Percentiles rank a stretch among this genome's conserved stretches.
Conservation (phyloP, 2,797 vertebrate species). For the Anabas testudineus region DNA sequence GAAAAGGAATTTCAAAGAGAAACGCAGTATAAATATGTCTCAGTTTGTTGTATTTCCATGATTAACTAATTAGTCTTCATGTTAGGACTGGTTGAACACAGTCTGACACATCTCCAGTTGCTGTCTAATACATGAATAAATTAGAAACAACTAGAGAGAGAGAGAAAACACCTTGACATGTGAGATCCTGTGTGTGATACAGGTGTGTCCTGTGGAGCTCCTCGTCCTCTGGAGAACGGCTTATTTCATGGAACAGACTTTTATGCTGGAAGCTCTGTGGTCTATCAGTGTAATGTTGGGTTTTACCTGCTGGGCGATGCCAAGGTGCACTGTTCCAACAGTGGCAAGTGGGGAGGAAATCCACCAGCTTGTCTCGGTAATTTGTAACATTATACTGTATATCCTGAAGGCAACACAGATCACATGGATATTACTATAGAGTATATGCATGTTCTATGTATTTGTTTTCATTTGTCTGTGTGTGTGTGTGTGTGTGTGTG, state of each 20-base stretch:
- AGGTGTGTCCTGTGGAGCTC: constrained; percentile 93
- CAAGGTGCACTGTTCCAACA: constrained; percentile 91
- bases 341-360: constrained; percentile 92
- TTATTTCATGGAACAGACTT: constrained; percentile 90
- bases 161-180: neutral
- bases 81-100: too few species aligned
- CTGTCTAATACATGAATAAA: neutral
- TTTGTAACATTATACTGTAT: neutral
- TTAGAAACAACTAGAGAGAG: neutral
- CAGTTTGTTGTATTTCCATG: neutral
- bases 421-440: too few species aligned
- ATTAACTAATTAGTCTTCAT: neutral
- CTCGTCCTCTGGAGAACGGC: constrained; percentile 91
- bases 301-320: constrained; percentile 95
- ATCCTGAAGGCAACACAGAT: neutral
- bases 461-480: constrained; percentile 14
- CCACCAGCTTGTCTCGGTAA: constrained; percentile 94
- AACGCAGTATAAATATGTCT: neutral
- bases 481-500: constrained; percentile 54
- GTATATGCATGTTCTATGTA: neutral
- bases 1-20: neutral
- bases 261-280: constrained; percentile 89
- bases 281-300: constrained; percentile 92
- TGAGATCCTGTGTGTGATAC: constrained; percentile 42
- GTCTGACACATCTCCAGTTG: neutral